Evolutionary conservation across 1,140 invertebrate species (phyloP), one percentile per base, ranked within the genome.

Genomic region (Lasaia peninsularis): DNA sequence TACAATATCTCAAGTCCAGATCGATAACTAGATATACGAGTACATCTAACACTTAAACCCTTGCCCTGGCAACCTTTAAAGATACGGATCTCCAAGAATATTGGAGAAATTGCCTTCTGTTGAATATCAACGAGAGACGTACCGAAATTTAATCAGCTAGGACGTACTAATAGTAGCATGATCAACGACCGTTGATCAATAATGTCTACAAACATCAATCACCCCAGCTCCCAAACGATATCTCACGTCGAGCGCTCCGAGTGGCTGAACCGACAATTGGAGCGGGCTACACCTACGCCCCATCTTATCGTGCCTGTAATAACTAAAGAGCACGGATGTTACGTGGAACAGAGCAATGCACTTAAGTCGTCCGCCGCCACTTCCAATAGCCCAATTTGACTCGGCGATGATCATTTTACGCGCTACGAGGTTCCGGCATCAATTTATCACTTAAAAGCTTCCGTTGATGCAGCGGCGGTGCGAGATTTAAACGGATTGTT

Each of bases 371-470:
- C 71, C 51, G 57, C 58, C 63, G 69, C 56, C 52, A 58, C 54
- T 37, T 65, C 44, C 58, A 63, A 60, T 56, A 66, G 68, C 62
- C 65, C 67, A 68, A 69, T 73, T 71, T 64, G 69, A 72, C 73
- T 63, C 65, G 55, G 68, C 73, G 78, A 78, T 80, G 66, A 83
- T 83, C 76, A 76, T 77, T 87, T 84, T 80, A 85, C 81, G 76
- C 72, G 73, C 71, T 73, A 76, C 73, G 67, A 74, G 62, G 80
- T 87, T 87, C 84, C 82, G 81, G 74, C 69, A 75, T 73, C 79
- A 81, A 87, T 87, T 86, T 86, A 87, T 84, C 84, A 86, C 76
- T 87, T 87, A 80, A 78, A 83, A 82, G 77, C 84, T 87, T 87
- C 84, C 84, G 82, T 67, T 75, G 69, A 65, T 62, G 69, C 62